Evolutionary conservation across 2,888 invertebrate species (phyloP), one percentile per base, ranked within the genome.

Genomic region (Aphrophora alni): DNA sequence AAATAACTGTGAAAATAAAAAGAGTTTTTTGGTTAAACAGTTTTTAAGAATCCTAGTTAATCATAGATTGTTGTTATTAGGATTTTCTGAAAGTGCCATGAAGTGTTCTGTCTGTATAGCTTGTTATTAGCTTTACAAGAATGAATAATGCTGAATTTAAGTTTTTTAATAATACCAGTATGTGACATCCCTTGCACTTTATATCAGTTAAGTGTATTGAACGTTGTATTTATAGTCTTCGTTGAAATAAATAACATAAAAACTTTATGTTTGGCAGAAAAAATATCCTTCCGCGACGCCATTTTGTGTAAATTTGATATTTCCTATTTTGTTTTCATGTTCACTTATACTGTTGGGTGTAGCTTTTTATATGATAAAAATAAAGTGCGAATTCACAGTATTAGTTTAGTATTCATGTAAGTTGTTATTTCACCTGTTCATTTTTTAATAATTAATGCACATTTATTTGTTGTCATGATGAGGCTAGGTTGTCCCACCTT

Each of bases 281-380:
- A 79, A 79, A 74, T 81, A 81, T 81, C 75, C 78, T 59, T 81
- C 81, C 81, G 81, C 81, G 81, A 78, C 81, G 81, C 81, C 81
- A 81, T 81, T 81, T 81, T 81, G 81, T 78, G 75, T 75, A 77
- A 81, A 81, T 81, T 81, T 59, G 77, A 77, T 78, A 75, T 81
- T 75, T 70, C 77, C 69, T 77, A 77, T 77, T 71, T 78, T 73
- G 77, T 81, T 81, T 77, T 81, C 70, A 81, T 69, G 81, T 77
- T 75, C 51, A 75, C 27, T 75, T 44, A 27, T 21, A 59, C 59
- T 59, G 59, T 59, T 59, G 59, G 59, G 59, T 59, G 59, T 59
- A 59, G 59, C 59, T 21, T 59, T 59, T 59, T 21, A 59, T 59
- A 21, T 3, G 21, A 59, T 59, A 21, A 59, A 59, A 59, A 59